Base-by-base conservation (phyloP, 2,888 invertebrate species). In the Erannis defoliaria region DNA sequence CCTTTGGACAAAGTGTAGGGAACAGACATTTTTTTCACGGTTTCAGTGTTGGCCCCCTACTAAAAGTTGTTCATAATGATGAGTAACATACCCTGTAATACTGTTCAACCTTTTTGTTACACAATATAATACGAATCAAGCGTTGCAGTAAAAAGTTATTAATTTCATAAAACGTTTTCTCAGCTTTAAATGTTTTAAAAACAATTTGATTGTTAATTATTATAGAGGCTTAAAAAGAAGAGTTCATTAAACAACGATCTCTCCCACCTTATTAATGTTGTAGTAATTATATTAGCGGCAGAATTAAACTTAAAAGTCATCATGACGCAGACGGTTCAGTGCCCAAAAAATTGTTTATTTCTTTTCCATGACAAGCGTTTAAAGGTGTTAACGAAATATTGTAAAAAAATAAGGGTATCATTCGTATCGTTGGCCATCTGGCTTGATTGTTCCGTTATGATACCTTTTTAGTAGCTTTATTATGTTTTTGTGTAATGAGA, bases 351-450 rank as follows among this genome's bases (percentile, higher is more conserved):
- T 46, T 42, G 55, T 65, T 61, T 64, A 56, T 63, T 66, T 68
- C 63, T 63, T 33, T 54, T 55, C 37, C 67, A 49, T 66, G 70
- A 67, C 66, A 64, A 51, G 72, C 73, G 65, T 75, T 73, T 72
- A 75, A 67, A 70, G 70, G 75, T 72, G 73, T 74, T 76, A 73
- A 76, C 64, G 72, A 73, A 70, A 70, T 62, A 64, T 51, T 40
- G 14, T 51, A 40, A 64, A 62, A 16, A 35, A 46, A 56, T 50
- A 53, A 26, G 49, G 64, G 45, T 51, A 51, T 51, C 40, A 26
- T 40, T 40, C 1, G 18, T 38, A 53, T 49, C 54, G 45, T 35
- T 33, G 31, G 21, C 58, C 63, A 63, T 63, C 63, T 63, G 63
- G 62, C 46, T 55, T 40, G 43, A 51, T 60, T 55, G 59, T 60